phyloP scores from a whole-genome alignment of 2,797 vertebrate genomes.

The Tokudaia tokunoshimensis region DNA sequence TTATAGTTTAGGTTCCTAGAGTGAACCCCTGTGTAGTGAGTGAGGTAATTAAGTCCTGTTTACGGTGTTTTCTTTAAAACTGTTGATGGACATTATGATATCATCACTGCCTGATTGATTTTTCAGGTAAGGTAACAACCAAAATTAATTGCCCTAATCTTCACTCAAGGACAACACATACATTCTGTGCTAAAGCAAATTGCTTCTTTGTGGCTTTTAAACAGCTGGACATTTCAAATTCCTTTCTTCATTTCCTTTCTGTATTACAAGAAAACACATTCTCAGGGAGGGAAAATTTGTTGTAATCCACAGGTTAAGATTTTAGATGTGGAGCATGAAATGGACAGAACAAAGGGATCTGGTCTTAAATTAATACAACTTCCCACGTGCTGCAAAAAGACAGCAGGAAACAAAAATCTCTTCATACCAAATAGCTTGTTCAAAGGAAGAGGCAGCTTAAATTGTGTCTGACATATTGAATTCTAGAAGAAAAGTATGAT shows the following conservation, averaged over 20 bases:
- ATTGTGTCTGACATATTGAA: constrained; percentile 42
- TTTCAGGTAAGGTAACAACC: constrained; percentile 83
- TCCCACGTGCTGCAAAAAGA: constrained; percentile 60
- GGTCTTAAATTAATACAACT: constrained; percentile 78
- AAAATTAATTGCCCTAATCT: constrained; percentile 81
- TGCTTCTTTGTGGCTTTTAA: constrained; percentile 67
- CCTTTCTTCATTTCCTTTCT: constrained; percentile 71
- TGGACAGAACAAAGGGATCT: constrained; percentile 75
- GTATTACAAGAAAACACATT: constrained; percentile 66
- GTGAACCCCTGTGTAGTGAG: constrained; percentile 82
- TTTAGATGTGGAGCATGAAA: constrained; percentile 73
- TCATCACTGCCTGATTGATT: constrained; percentile 81
- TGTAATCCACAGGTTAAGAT: constrained; percentile 70
- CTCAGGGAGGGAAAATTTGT: constrained; percentile 63
- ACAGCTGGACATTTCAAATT: constrained; percentile 78
- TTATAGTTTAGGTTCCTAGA: constrained; percentile 80
- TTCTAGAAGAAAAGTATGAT: background rate
- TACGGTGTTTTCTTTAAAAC: constrained; percentile 79
- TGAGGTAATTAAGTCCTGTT: constrained; percentile 86
- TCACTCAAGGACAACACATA: constrained; percentile 51
- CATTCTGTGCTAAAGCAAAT: constrained; percentile 68
- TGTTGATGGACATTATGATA: constrained; percentile 83
- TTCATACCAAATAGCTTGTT: constrained; percentile 58
- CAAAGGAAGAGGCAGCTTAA: constrained; percentile 69
- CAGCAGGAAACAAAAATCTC: constrained; percentile 62